phyloP scores from a whole-genome alignment of 2,888 invertebrate species.

The Himalopsyche tibetana region DNA sequence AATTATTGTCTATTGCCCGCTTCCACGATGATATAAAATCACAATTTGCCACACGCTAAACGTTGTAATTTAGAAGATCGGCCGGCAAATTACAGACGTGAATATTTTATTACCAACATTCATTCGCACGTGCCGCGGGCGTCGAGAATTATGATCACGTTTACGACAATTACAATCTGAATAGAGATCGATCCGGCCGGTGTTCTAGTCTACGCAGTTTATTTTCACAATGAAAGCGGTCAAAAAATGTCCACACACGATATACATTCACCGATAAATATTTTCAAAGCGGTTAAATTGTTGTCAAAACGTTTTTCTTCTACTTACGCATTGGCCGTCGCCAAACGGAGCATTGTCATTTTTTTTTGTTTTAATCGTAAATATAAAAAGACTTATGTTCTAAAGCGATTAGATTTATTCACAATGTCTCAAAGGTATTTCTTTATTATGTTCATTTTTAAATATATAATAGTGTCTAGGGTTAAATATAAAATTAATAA shows the following conservation, averaged over 20 bases:
- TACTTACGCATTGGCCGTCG: not conserved
- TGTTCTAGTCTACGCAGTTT: not conserved
- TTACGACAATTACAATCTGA: not conserved
- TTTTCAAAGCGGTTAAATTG: conserved; percentile 24
- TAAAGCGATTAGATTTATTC: conserved; percentile 52
- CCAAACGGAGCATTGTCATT: conserved; percentile 10
- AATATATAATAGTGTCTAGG: conserved; percentile 17
- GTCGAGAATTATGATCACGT: no score
- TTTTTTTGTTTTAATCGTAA: conserved; percentile 28
- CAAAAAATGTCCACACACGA: conserved; percentile 24
- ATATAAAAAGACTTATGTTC: conserved; percentile 44
- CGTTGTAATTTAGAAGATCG: not conserved
- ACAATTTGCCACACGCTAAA: not conserved
- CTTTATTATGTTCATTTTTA: conserved; percentile 46
- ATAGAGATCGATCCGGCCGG: not conserved
- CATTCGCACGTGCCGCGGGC: no score
- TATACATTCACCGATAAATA: conserved; percentile 26
- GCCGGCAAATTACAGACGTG: not conserved
- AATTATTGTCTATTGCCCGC: conserved; percentile 38
- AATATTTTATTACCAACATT: no score
- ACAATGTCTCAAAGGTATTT: conserved; percentile 50
- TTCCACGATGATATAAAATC: conserved; percentile 6
- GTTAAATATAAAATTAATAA: conserved; percentile 42
- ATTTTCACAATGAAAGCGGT: not conserved
- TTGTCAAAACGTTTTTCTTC: not conserved